Evolutionary conservation across 2,113 vertebrate genomes (phyloP).

Genomic region (Gambusia affinis): DNA sequence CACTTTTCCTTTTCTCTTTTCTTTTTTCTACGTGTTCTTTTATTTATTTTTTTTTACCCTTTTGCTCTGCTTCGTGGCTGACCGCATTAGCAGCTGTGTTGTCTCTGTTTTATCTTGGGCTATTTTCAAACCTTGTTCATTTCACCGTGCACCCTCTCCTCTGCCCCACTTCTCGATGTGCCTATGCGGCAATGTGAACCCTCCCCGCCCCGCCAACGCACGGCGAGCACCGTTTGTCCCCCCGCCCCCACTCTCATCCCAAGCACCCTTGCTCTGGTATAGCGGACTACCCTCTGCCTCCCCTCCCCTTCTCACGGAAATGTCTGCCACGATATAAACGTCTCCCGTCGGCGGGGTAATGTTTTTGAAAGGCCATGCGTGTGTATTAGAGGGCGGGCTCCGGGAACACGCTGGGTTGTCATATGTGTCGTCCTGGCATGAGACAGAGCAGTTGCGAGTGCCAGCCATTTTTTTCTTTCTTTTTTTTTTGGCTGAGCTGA

Average conservation of each 20-base stretch:
- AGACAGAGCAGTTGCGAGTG: constrained; percentile 45
- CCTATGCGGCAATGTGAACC: constrained; percentile 57
- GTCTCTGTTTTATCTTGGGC: constrained; percentile 58
- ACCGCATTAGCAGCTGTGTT: constrained; percentile 19
- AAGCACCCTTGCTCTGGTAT: constrained; percentile 30
- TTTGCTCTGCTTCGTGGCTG: neutral
- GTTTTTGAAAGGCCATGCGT: constrained; percentile 71
- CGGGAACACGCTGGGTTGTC: constrained; percentile 62
- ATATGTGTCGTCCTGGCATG: constrained; percentile 55
- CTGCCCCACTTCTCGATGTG: constrained; percentile 66
- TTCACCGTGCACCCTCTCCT: constrained; percentile 37
- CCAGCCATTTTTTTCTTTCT: constrained; percentile 15
- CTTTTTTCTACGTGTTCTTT: too few species aligned
- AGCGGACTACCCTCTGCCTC: constrained; percentile 24
- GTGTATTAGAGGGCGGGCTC: constrained; percentile 55
- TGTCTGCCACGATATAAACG: constrained; percentile 57
- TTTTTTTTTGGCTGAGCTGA: constrained; percentile 32
- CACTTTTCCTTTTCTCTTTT: neutral
- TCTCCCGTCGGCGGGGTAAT: constrained; percentile 64
- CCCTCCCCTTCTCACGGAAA: constrained; percentile 51
- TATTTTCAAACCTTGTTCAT: constrained; percentile 69
- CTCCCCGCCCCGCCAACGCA: neutral
- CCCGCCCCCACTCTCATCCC: constrained; percentile 8
- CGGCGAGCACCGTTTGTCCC: constrained; percentile 47
- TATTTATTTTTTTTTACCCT: neutral